phyloP scores from a whole-genome alignment of 1,140 invertebrate species.

The Ips nitidus region DNA sequence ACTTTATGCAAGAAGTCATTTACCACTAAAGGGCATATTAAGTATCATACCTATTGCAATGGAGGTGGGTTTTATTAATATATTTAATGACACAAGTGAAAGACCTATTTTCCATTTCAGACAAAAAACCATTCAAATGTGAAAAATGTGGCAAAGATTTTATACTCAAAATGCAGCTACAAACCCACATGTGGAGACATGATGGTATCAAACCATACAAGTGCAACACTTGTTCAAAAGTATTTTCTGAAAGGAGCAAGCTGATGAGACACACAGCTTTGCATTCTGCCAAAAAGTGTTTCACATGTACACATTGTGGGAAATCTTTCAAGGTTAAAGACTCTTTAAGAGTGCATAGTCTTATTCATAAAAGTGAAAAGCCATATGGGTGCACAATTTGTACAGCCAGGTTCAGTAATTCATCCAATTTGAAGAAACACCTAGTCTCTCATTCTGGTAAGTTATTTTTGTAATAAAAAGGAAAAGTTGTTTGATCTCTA shows the following conservation, averaged over 20 bases:
- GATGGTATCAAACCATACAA: constrained; percentile 45
- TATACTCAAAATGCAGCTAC: constrained; percentile 47
- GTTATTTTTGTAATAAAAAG: constrained; percentile 21
- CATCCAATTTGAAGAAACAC: constrained; percentile 59
- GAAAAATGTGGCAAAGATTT: constrained; percentile 48
- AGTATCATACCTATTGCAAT: constrained; percentile 50
- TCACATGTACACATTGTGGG: constrained; percentile 52
- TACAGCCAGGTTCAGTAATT: constrained; percentile 55
- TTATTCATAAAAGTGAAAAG: constrained; percentile 57
- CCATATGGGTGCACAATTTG: constrained; percentile 56
- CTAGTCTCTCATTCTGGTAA: constrained; percentile 58
- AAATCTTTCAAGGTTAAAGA: constrained; percentile 54
- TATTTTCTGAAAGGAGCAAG: constrained; percentile 47
- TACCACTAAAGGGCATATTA: constrained; percentile 46
- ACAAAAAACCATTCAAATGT: constrained; percentile 50
- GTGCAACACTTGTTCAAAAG: constrained; percentile 47
- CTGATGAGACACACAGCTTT: constrained; percentile 46
- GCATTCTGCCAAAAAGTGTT: constrained; percentile 45
- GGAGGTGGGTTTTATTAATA: constrained; percentile 39
- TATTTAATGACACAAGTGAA: not conserved
- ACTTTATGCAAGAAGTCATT: constrained; percentile 50
- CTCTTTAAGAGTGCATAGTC: constrained; percentile 52
- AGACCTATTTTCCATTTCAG: constrained; percentile 44
- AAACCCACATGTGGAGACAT: constrained; percentile 48
- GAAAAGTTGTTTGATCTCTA: not conserved